A percentile compares a stretch with the other conserved stretches of the same genome.
Conservation (phyloP, 2,888 invertebrate genomes). For the Dendrolimus pini region DNA sequence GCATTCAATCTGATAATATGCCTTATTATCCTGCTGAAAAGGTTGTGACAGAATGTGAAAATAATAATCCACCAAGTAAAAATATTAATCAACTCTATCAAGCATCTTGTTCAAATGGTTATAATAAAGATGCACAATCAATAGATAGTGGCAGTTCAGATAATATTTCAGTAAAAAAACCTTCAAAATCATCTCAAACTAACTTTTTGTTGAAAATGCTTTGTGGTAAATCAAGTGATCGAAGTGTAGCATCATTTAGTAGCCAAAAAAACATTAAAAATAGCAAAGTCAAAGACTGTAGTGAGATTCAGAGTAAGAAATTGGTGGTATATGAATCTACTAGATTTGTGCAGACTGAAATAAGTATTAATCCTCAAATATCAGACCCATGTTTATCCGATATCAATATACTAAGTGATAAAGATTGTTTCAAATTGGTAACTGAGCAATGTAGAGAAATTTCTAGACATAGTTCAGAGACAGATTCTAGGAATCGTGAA, state of each 20-base stretch:
- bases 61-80: conserved; percentile 7
- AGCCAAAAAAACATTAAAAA: not conserved
- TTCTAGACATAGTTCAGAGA: conserved; percentile 15
- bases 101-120: conserved; percentile 12
- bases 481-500: conserved; percentile 12
- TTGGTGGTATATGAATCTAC: conserved; percentile 37
- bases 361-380: conserved; percentile 59
- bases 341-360: conserved; percentile 59
- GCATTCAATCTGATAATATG: conserved; percentile 24
- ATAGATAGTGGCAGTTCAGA: conserved; percentile 15
- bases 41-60: conserved; percentile 18
- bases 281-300: conserved; percentile 8
- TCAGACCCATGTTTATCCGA: conserved; percentile 55
- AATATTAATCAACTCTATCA: conserved; percentile 11
- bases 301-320: conserved; percentile 8
- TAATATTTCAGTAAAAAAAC: conserved; percentile 16
- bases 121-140: not conserved
- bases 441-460: conserved; percentile 33
- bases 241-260: conserved; percentile 18
- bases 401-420: conserved; percentile 42
- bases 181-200: conserved; percentile 55
- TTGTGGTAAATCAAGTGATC: conserved; percentile 19
- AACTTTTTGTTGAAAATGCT: conserved; percentile 35
- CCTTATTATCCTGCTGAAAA: conserved; percentile 13
- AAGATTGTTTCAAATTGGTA: conserved; percentile 39